These are phyloP conservation scores for Zygogramma bicolorata DNA, from an alignment of 2,888 invertebrate species.

Conservation along the genomic window DNA sequence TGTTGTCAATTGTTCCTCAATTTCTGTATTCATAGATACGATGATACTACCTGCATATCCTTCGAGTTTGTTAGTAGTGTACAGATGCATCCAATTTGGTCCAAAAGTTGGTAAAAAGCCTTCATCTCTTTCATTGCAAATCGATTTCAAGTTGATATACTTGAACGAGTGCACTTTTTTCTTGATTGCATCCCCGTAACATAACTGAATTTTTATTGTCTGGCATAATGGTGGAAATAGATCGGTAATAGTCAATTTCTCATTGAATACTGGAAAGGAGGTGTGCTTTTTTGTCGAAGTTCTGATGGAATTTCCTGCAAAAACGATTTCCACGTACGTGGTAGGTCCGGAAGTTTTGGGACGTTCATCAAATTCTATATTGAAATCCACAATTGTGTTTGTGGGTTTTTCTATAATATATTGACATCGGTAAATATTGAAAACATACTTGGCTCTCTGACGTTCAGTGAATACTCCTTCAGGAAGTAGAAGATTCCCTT, in stretches of 20 bases:
- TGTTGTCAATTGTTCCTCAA: slow-evolving; percentile 55
- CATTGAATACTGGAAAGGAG: slow-evolving; percentile 79
- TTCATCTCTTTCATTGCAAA: slow-evolving; percentile 72
- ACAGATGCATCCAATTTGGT: slow-evolving; percentile 84
- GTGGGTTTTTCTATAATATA: slow-evolving; percentile 47
- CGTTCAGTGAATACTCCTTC: slow-evolving; percentile 68
- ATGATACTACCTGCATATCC: slow-evolving; percentile 80
- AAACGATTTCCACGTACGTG: slow-evolving; percentile 72
- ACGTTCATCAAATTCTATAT: slow-evolving; percentile 65
- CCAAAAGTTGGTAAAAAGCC: slow-evolving; percentile 87
- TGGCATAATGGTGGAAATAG: slow-evolving; percentile 86
- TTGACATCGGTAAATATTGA: slow-evolving; percentile 71
- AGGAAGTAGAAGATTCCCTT: slow-evolving; percentile 77
- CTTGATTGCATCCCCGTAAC: slow-evolving; percentile 59
- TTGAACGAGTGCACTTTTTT: slow-evolving; percentile 69
- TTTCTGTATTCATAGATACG: slow-evolving; percentile 78
- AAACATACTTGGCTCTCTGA: slow-evolving; percentile 70
- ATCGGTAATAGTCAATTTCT: slow-evolving; percentile 82
- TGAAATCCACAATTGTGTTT: slow-evolving; percentile 46
- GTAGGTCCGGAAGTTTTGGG: slow-evolving; percentile 53
- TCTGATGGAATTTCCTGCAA: slow-evolving; percentile 71
- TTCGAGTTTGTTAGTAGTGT: slow-evolving; percentile 73
- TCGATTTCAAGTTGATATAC: slow-evolving; percentile 70
- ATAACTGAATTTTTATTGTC: slow-evolving; percentile 77
- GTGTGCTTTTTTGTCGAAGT: slow-evolving; percentile 75